Evolutionary conservation across 2,888 invertebrate species (phyloP), one percentile per base, ranked within the genome.

Genomic region (Trichogramma evanescens): DNA sequence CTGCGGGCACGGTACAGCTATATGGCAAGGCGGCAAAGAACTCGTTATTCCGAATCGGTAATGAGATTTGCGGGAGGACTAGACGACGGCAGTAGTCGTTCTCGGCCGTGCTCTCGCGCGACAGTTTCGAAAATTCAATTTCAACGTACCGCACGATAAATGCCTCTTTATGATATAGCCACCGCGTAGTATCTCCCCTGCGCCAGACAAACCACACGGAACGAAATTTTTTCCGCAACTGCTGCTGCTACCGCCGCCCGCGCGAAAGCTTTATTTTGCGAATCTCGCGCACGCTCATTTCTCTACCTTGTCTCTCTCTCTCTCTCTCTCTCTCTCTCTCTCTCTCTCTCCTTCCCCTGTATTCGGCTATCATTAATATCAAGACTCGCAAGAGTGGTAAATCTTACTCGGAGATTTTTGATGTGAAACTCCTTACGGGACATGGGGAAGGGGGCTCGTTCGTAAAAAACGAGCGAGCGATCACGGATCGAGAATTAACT

Each of bases 91-190:
- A 26, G 26, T 26, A 26, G 26, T 26, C 26, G 26, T 26, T 26
- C 26, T 26, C 26, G 2, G 26, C 26, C 26, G 26, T 26, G 1
- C 26, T 26, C 26, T 1, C 26, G 26, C 50, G 48, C 51, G 13
- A 10, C 50, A 54, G 46, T 48, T 56, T 54, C 56, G 26, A 5
- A 56, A 56, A 56, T 50, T 56, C 61, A 54, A 57, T 57, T 56
- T 55, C 49, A 26, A 51, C 26, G 26, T 26, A 26, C 26, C 26
- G 26, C 26, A 13, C 5, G 44, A 51, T 40, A 49, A 56, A 53
- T 52, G 51, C 55, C 26, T 26, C 26, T 26, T 26, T 26, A 26
- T 26, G 26, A 26, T 26, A 26, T 26, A 26, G 26, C 26, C 26
- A 26, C 26, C 26, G 26, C 1, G 26, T 26, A 26, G 26, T 26